Base-by-base conservation (phyloP, 2,113 vertebrate species). In the Patagioenas fasciata region DNA sequence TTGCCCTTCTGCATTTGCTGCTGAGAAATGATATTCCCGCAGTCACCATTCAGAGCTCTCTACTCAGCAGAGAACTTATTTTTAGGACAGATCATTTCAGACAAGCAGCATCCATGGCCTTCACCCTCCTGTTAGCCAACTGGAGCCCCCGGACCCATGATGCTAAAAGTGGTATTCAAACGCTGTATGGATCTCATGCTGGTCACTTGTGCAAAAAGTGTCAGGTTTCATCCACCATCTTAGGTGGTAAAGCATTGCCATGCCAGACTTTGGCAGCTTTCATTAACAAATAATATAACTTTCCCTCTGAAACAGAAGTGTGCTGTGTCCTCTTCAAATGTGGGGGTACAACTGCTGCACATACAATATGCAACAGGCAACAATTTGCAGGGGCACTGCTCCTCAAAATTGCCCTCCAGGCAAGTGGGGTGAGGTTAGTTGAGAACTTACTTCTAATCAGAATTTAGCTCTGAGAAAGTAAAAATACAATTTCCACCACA, bases 401-500 rank as follows among this genome's bases (percentile, higher is more conserved):
- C 38, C n/a, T 77, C 0, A 0, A 44, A 40, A 61, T 53, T 28
- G 28, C 23, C n/a, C 28, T 0, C 10, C 9, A 40, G 58, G 38
- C 1, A 5, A 29, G 51, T 12, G 16, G 44, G 65, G 15, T 42
- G 66, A 64, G 9, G 19, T 25, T 67, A 84, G 56, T 28, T 74
- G 42, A 67, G 44, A 67, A 81, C 13, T 13, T 65, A 40, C 20
- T 88, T 77, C 78, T 84, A 44, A 36, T 44, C 36, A 73, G 58
- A 73, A 70, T 70, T 88, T 54, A 61, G 14, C 44, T 65, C 26
- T 1, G 4, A 54, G 42, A 34, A 50, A 87, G 34, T n/a, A 82
- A 85, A 94, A 86, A 3, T 3, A 80, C 26, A 80, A 48, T 66
- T 93, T 78, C 40, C 65, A 80, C 14, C 9, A 65, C 20, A 51